Conservation (phyloP, 2,888 invertebrate species). For the Achlya flavicornis region DNA sequence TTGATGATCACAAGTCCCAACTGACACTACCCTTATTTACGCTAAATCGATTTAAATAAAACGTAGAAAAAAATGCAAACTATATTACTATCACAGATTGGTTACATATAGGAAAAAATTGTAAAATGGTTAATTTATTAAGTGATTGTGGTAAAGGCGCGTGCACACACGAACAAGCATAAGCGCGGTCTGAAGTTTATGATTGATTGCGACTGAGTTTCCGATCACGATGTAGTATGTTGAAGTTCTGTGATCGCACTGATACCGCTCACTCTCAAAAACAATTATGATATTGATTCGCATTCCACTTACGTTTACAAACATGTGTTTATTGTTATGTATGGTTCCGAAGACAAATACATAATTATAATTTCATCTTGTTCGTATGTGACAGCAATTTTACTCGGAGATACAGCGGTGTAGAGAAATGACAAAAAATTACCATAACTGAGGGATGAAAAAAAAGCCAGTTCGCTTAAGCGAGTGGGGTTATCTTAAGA, state of each 20-base stretch:
- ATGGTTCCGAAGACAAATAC: not conserved
- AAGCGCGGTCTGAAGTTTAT: not conserved
- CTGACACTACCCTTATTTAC: not conserved
- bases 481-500: too few relatives aligned
- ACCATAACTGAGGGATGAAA: too few relatives aligned
- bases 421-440: too few relatives aligned
- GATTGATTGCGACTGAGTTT: not conserved
- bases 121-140: not conserved
- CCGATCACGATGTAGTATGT: slow-evolving; percentile 24
- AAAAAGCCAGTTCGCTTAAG: too few relatives aligned
- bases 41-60: too few relatives aligned
- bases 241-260: slow-evolving; percentile 32
- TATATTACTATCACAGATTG: not conserved
- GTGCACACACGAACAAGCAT: not conserved
- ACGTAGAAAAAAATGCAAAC: too few relatives aligned
- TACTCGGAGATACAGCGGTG: too few relatives aligned
- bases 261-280: slow-evolving; percentile 24
- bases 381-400: too few relatives aligned
- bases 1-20: not conserved
- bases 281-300: slow-evolving; percentile 26
- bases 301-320: slow-evolving; percentile 15
- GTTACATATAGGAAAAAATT: not conserved
- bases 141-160: not conserved
- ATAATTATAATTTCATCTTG: too few relatives aligned
- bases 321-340: not conserved